A percentile compares a stretch with the other conserved stretches of the same genome.
These are phyloP conservation scores for Allobates femoralis DNA, from an alignment of 2,797 vertebrate genomes.

Conservation along the genomic window DNA sequence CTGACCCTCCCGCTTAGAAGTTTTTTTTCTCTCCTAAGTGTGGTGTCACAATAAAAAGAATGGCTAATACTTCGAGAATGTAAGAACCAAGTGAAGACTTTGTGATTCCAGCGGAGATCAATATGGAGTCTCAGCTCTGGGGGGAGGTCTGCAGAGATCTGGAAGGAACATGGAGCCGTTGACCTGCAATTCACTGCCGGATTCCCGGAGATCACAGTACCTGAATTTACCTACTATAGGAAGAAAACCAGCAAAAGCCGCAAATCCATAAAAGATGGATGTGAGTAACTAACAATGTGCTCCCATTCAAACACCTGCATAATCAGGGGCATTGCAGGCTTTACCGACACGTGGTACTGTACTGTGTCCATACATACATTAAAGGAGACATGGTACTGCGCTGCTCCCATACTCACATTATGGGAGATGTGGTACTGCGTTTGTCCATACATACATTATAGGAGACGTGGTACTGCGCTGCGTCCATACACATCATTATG, in stretches of 20 bases:
- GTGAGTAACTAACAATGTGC: neutral
- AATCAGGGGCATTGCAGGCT: neutral
- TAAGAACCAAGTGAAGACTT: conserved; percentile 75
- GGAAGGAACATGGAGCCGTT: neutral
- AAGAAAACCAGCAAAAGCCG: neutral
- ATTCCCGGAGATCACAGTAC: neutral
- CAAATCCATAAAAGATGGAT: neutral
- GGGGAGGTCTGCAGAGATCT: neutral
- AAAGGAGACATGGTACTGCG: too few relatives aligned
- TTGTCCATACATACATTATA: neutral
- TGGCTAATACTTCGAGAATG: conserved; percentile 82
- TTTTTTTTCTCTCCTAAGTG: conserved; percentile 76
- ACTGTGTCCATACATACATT: neutral
- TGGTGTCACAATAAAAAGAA: conserved; percentile 86
- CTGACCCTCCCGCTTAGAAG: conserved; percentile 89
- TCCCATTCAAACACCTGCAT: neutral
- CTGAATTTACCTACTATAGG: neutral
- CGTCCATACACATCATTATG: neutral
- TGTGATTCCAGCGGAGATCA: conserved; percentile 77
- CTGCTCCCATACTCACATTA: too few relatives aligned
- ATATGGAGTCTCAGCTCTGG: conserved; percentile 64
- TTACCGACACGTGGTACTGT: neutral
- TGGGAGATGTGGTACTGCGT: too few relatives aligned
- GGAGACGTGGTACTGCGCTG: neutral
- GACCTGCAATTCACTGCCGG: neutral